These are phyloP conservation scores for Acanthosepion pharaonis DNA, from an alignment of 2,888 invertebrate genomes.

Conservation along the genomic window DNA sequence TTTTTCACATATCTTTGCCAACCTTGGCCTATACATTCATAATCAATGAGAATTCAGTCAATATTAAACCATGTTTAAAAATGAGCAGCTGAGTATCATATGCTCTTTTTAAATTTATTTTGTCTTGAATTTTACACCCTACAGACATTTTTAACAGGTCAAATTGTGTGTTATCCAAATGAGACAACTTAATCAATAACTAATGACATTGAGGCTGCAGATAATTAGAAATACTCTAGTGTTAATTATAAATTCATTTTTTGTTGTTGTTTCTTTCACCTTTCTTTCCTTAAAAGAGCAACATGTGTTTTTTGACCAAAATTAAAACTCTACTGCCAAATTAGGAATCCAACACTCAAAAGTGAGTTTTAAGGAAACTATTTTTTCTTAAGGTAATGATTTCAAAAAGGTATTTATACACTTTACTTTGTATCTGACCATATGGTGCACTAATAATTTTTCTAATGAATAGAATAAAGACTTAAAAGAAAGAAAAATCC, in stretches of 20 bases:
- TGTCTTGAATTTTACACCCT: neutral
- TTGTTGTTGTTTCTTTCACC: neutral
- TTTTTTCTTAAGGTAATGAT: neutral
- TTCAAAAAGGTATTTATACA: too few species aligned
- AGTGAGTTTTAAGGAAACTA: neutral
- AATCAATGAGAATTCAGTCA: neutral
- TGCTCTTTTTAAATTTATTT: neutral
- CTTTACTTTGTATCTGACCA: too few species aligned
- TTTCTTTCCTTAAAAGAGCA: neutral
- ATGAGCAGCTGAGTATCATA: neutral
- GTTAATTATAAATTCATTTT: neutral
- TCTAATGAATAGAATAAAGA: too few species aligned
- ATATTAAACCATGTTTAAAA: neutral
- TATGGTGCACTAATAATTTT: too few species aligned
- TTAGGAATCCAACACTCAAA: neutral
- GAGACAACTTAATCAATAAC: slow-evolving; percentile 20
- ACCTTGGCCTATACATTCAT: neutral
- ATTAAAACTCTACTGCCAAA: neutral
- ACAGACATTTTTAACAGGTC: neutral
- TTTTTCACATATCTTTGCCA: neutral
- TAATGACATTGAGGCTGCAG: neutral
- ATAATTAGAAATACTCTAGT: neutral
- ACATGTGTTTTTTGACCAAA: neutral
- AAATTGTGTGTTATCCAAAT: neutral
- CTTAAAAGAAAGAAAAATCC: too few species aligned